phyloP scores from a whole-genome alignment of 2,113 vertebrate genomes.

The Plecotus auritus region DNA sequence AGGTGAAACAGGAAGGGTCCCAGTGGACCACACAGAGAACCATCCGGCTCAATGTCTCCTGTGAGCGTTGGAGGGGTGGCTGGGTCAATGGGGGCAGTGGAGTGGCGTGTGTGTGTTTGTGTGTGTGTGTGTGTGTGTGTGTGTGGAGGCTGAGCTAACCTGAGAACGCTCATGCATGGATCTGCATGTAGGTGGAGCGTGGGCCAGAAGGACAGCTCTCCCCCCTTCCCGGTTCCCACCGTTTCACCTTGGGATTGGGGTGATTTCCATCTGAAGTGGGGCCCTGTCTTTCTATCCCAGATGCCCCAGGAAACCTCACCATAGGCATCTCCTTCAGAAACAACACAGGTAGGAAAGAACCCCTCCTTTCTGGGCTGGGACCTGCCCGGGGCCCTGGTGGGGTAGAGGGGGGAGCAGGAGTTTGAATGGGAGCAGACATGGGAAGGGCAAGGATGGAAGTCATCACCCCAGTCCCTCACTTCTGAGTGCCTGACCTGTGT shows the following conservation, averaged over 20 bases:
- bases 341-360: not conserved
- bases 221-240: accelerated
- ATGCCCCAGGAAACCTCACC: not conserved
- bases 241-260: accelerated
- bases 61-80: not conserved
- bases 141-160: not conserved
- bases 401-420: accelerated
- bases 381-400: too few species aligned
- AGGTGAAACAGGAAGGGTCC: accelerated
- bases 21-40: not conserved
- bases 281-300: not conserved
- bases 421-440: too few species aligned
- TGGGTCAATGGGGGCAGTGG: not conserved
- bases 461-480: accelerated
- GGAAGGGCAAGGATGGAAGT: not conserved
- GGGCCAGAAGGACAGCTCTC: too few species aligned
- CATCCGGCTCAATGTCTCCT: not conserved
- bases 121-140: not conserved
- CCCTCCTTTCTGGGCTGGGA: not conserved
- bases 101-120: too few species aligned
- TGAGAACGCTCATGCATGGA: accelerated
- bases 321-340: not conserved
- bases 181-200: accelerated
- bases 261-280: not conserved
- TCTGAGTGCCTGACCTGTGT: accelerated